Percentiles rank a stretch among this genome's conserved stretches.
Conservation (phyloP, 2,113 vertebrate genomes). For the Lepidothrix coronata region DNA sequence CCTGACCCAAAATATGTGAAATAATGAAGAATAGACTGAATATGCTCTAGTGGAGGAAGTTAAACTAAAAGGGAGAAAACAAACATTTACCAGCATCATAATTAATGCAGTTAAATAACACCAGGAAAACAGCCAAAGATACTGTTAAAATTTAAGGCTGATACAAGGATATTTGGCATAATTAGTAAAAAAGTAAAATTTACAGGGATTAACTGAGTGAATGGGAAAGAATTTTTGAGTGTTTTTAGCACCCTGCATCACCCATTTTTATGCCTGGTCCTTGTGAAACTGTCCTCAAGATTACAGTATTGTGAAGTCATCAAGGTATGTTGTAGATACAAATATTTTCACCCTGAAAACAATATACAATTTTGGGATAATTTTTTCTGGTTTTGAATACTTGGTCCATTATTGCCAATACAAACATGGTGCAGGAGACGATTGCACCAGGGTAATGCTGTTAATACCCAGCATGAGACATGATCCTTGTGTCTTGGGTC, state of each 20-base stretch:
- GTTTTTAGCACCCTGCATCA: neutral
- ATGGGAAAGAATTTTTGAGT: neutral
- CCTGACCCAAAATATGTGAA: neutral
- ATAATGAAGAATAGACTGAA: neutral
- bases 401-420: rapidly evolving
- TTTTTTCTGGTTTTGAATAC: neutral
- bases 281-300: neutral
- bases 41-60: neutral
- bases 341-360: neutral
- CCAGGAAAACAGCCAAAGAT: neutral
- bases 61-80: neutral
- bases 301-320: neutral
- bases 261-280: neutral
- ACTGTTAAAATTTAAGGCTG: neutral
- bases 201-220: neutral
- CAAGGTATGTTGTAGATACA: neutral
- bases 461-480: neutral
- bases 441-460: neutral
- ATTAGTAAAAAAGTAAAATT: neutral
- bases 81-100: neutral
- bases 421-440: neutral
- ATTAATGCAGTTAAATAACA: neutral
- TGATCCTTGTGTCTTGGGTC: neutral
- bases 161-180: neutral
- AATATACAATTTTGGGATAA: neutral